Evolutionary conservation across 2,113 vertebrate genomes (phyloP), one percentile per base, ranked within the genome.

Genomic region (Ptilorrhoa leucosticta): DNA sequence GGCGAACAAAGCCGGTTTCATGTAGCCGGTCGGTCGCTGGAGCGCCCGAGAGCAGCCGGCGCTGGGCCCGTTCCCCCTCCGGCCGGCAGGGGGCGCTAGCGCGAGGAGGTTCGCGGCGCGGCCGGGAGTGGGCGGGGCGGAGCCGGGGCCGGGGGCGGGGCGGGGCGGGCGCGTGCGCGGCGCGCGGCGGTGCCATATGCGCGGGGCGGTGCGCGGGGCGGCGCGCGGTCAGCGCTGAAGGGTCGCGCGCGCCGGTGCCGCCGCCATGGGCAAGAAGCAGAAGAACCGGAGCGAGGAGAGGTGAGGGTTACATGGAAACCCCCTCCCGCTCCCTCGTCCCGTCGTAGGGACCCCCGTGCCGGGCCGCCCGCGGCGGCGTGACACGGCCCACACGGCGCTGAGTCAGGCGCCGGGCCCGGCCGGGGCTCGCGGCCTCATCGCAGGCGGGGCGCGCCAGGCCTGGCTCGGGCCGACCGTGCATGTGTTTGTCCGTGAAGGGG

Each of bases 241-340:
- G 7, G 48, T 19, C 77, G 13, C 15, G 39, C 33, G 53, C 45
- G 45, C 39, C 16, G 51, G 90, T 69, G 47, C 15, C 47, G 87
- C 48, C 73, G 87, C 88, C 35, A 98, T 98, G 98, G 98, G 98
- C 88, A 98, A 98, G 97, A 98, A 98, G 76, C 98, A 98, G 98
- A 98, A 98, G 97, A 98, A 95, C 96, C 98, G 98, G 97, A 95
- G 91, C 83, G 98, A 98, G 76, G 98, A 98, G 96, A 98, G 98
- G 98, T 98, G 79, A 82, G 79, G 53, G 78, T 22, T 10, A 6
- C 13, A 10, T 63, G 63, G 22, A 45, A 37, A 13, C 3, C 8
- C 22, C n/a, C 13, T 63, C 37, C 11, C 15, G 9, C 15, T 45
- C 8, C 22, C 14, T 18, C 3, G 53, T n/a, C 24, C 35, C 12